Evolutionary conservation across 2,888 invertebrate genomes (phyloP).

Genomic region (Onthophagus sagittarius): DNA sequence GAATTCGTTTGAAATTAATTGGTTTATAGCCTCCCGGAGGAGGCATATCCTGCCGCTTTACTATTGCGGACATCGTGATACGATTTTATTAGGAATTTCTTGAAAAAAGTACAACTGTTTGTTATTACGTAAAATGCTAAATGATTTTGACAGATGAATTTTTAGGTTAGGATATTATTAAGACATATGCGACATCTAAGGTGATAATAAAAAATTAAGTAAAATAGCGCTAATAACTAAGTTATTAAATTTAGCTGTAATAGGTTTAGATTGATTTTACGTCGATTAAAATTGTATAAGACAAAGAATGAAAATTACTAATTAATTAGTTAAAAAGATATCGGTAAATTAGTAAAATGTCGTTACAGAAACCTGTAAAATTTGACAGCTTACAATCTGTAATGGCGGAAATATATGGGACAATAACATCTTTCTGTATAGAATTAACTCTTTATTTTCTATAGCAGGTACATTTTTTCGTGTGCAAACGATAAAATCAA

Average conservation of each 20-base stretch:
- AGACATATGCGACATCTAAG: too few species aligned
- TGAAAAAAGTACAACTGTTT: not conserved
- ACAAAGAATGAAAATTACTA: too few species aligned
- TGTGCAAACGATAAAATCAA: slow-evolving; percentile 18
- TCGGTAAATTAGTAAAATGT: not conserved
- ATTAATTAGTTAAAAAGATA: too few species aligned
- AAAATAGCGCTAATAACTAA: too few species aligned
- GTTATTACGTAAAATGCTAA: not conserved
- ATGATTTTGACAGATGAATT: not conserved
- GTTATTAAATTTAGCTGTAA: too few species aligned
- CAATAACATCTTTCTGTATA: slow-evolving; percentile 47
- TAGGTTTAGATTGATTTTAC: too few species aligned
- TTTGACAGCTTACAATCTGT: slow-evolving; percentile 30
- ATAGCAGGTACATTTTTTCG: slow-evolving; percentile 34
- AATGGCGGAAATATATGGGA: slow-evolving; percentile 49
- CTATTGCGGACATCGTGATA: slow-evolving; percentile 37
- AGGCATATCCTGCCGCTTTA: slow-evolving; percentile 82
- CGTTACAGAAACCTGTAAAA: not conserved
- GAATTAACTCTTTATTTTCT: slow-evolving; percentile 39
- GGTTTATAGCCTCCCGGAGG: slow-evolving; percentile 86
- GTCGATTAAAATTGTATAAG: too few species aligned
- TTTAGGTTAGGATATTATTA: not conserved
- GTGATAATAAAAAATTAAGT: too few species aligned
- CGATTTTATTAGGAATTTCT: not conserved
- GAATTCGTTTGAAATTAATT: slow-evolving; percentile 67